These are phyloP conservation scores for Drosophila neocordata DNA, from an alignment of 1,140 invertebrate genomes.

Conservation along the genomic window DNA sequence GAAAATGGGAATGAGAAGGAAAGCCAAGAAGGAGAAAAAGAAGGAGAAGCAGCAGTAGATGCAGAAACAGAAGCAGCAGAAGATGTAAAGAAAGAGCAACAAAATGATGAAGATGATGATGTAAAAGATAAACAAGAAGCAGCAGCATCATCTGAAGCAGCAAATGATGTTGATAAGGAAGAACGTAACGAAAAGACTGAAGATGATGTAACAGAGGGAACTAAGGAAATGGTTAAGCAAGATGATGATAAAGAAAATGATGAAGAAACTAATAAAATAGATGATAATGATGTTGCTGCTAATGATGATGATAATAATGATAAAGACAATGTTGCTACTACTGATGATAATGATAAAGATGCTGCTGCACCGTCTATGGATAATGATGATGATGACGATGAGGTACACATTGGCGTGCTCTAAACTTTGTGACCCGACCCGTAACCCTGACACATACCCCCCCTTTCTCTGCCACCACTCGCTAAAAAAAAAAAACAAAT, in stretches of 20 bases:
- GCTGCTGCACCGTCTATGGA: constrained; percentile 21
- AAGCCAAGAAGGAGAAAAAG: constrained; percentile 24
- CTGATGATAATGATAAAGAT: background rate
- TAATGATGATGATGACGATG: constrained; percentile 77
- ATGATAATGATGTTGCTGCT: constrained; percentile 8
- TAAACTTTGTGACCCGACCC: constrained; percentile 32
- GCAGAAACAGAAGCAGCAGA: constrained; percentile 29
- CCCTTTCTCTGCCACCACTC: background rate
- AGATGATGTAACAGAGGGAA: constrained; percentile 9
- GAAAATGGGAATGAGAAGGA: constrained; percentile 41
- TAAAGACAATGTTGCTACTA: no score
- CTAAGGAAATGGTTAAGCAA: constrained; percentile 23
- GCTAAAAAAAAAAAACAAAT: background rate
- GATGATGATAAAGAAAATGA: constrained; percentile 9
- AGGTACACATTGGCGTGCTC: constrained; percentile 81
- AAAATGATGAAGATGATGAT: background rate
- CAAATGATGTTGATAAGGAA: constrained; percentile 9
- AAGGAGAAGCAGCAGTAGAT: constrained; percentile 3
- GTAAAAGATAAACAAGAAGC: no score
- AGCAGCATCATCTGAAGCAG: background rate
- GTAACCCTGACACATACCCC: background rate
- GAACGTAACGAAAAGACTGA: constrained; percentile 39
- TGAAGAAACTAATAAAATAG: constrained; percentile 10
- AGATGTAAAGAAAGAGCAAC: constrained; percentile 31
- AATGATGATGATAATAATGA: background rate